These are phyloP conservation scores for Orius insidiosus DNA, from an alignment of 1,140 invertebrate species.

Conservation along the genomic window DNA sequence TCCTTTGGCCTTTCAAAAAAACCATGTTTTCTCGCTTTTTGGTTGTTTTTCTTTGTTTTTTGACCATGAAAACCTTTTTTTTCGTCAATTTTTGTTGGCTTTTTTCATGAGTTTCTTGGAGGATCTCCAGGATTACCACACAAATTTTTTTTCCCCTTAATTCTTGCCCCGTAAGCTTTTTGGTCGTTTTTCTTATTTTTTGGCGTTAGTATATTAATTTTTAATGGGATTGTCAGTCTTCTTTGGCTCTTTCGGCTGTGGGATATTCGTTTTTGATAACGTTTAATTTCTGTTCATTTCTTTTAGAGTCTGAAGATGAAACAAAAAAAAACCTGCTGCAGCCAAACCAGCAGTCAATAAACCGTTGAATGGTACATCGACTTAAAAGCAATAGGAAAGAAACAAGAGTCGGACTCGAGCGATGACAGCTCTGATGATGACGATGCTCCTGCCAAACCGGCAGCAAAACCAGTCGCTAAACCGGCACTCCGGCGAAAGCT, in stretches of 20 bases:
- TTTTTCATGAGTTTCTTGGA: too few relatives aligned
- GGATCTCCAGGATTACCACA: not conserved
- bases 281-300: not conserved
- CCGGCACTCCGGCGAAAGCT: slow-evolving; percentile 17
- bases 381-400: slow-evolving; percentile 4
- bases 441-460: slow-evolving; percentile 17
- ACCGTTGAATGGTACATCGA: not conserved
- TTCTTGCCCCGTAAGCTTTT: too few relatives aligned
- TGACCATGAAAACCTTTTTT: too few relatives aligned
- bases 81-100: too few relatives aligned
- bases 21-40: too few relatives aligned
- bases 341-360: slow-evolving; percentile 9
- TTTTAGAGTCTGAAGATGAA: slow-evolving; percentile 5
- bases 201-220: too few relatives aligned
- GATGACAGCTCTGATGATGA: slow-evolving; percentile 18
- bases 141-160: not conserved
- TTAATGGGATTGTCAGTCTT: too few relatives aligned
- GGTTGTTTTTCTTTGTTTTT: too few relatives aligned
- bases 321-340: slow-evolving; percentile 20
- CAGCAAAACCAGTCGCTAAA: slow-evolving; percentile 4
- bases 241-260: too few relatives aligned
- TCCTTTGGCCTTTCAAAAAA: too few relatives aligned
- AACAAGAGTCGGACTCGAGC: slow-evolving; percentile 17
- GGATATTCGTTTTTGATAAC: too few relatives aligned
- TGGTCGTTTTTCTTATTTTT: too few relatives aligned